Conservation (phyloP, 2,797 vertebrate species). For the Poliocrania exsul region DNA sequence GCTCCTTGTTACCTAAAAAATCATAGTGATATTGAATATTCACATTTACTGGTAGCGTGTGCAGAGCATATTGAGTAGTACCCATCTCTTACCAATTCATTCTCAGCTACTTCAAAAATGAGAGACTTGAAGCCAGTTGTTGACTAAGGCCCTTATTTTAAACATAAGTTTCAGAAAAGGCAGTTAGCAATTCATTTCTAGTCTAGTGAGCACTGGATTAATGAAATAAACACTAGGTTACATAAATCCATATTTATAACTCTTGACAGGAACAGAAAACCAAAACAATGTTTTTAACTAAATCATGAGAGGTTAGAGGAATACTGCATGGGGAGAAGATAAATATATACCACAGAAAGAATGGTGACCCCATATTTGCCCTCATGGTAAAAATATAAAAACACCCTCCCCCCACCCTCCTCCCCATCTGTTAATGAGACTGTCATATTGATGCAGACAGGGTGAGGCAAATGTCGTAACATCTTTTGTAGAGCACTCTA, state of each 20-base stretch:
- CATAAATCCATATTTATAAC: conserved; percentile 11
- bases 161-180: background rate
- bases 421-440: background rate
- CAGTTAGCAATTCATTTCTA: conserved; percentile 1
- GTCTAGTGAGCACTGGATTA: background rate
- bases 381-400: background rate
- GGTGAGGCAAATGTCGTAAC: background rate
- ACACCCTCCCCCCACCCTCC: no score
- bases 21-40: background rate
- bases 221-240: conserved; percentile 26
- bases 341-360: background rate
- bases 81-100: background rate
- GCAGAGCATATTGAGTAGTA: background rate
- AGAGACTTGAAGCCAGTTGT: background rate
- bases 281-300: background rate
- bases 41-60: background rate
- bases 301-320: background rate
- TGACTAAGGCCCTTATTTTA: background rate
- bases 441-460: background rate
- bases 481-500: background rate
- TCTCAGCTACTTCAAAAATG: background rate
- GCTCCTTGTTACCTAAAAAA: background rate
- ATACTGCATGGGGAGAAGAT: background rate
- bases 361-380: background rate
- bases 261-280: background rate